Percentiles rank a stretch among this genome's conserved stretches.
Evolutionary conservation across 1,140 invertebrate genomes (phyloP).

Genomic region (Tetramorium alpestre): DNA sequence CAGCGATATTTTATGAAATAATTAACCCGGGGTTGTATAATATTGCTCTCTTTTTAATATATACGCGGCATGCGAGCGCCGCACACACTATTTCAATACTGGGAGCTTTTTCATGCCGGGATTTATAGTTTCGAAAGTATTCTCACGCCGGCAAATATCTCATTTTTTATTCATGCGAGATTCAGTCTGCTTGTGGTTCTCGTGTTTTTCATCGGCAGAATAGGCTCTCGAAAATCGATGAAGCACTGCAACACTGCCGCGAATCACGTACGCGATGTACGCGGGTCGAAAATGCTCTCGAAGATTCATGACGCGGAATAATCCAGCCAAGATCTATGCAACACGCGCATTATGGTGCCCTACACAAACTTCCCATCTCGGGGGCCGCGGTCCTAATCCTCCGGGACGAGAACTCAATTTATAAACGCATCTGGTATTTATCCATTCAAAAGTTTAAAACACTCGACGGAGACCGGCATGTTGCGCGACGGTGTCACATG

Average conservation of each 20-base stretch:
- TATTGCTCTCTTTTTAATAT: background rate
- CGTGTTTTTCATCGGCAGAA: background rate
- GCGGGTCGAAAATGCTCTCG: conserved; percentile 45
- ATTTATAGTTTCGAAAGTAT: background rate
- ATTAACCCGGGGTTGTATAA: background rate
- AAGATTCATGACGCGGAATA: conserved; percentile 77
- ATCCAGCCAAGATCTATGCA: conserved; percentile 69
- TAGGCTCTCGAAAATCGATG: conserved; percentile 56
- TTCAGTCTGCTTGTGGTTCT: background rate
- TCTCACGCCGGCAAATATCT: background rate
- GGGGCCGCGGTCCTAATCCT: conserved; percentile 70
- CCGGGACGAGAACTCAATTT: conserved; percentile 78
- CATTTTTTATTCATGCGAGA: background rate
- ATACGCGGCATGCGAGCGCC: background rate
- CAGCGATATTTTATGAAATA: conserved; percentile 4
- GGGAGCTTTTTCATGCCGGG: background rate
- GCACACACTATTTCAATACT: background rate
- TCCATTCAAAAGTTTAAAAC: conserved; percentile 78
- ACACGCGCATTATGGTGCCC: conserved; percentile 68
- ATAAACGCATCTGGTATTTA: conserved; percentile 76
- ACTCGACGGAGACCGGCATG: conserved; percentile 71
- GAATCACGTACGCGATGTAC: background rate
- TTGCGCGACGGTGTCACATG: conserved; percentile 63
- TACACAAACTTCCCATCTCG: conserved; percentile 77
- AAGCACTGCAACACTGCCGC: conserved; percentile 3